Percentiles rank a stretch among this genome's conserved stretches.
phyloP scores from a whole-genome alignment of 1,140 invertebrate genomes.

The Zaprionus africanus region DNA sequence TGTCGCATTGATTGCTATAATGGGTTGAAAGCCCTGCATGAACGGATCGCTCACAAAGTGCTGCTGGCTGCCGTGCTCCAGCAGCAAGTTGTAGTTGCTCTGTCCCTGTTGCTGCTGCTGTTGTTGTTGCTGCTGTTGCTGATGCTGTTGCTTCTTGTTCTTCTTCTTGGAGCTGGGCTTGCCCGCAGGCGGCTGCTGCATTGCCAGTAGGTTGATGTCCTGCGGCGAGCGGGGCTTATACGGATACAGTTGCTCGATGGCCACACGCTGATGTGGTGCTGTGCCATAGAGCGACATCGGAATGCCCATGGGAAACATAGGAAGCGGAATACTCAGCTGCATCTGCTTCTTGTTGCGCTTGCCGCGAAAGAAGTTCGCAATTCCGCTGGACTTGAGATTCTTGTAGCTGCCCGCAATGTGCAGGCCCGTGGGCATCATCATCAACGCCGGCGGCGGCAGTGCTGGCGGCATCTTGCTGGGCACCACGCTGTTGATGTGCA shows the following conservation, averaged over 20 bases:
- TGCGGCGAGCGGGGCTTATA: slow-evolving; percentile 76
- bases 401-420: slow-evolving; percentile 78
- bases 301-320: slow-evolving; percentile 60
- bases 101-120: slow-evolving; percentile 31
- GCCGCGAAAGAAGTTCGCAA: slow-evolving; percentile 74
- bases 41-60: slow-evolving; percentile 63
- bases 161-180: slow-evolving; percentile 66
- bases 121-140: slow-evolving; percentile 58
- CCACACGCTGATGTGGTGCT: slow-evolving; percentile 69
- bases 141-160: slow-evolving; percentile 60
- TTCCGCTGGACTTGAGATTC: slow-evolving; percentile 76
- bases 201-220: slow-evolving; percentile 73
- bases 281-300: slow-evolving; percentile 42
- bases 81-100: slow-evolving; percentile 50
- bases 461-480: slow-evolving; percentile 60
- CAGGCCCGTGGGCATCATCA: slow-evolving; percentile 81
- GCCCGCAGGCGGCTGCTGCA: slow-evolving; percentile 52
- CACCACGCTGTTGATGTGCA: slow-evolving; percentile 52
- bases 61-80: slow-evolving; percentile 62
- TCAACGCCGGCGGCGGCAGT: slow-evolving; percentile 64
- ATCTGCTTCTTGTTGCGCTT: slow-evolving; percentile 79
- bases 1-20: slow-evolving; percentile 65
- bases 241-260: slow-evolving; percentile 77
- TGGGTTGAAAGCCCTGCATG: slow-evolving; percentile 51
- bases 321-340: slow-evolving; percentile 68